Conservation (phyloP, 2,888 invertebrate species). For the Netelia melanura region DNA sequence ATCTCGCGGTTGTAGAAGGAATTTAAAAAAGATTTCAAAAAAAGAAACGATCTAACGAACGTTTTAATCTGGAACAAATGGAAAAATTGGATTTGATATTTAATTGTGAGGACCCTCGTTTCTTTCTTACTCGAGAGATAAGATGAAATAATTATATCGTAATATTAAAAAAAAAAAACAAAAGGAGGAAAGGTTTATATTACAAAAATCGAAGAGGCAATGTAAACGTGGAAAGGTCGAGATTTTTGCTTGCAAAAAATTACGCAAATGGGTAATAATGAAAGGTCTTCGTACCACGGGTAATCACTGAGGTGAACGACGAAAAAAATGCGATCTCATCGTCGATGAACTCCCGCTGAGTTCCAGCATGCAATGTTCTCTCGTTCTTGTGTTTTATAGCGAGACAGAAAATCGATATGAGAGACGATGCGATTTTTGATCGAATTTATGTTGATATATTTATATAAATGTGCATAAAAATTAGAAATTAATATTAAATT, state of each 20-base stretch:
- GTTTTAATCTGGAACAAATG: too few species aligned
- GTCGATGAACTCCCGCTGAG: slow-evolving; percentile 18
- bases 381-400: not conserved
- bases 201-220: not conserved
- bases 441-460: not conserved
- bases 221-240: not conserved
- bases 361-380: not conserved
- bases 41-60: not conserved
- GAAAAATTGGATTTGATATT: too few species aligned
- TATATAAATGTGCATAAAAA: too few species aligned
- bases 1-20: not conserved
- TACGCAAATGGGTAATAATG: slow-evolving; percentile 44
- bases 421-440: not conserved
- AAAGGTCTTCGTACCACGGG: not conserved
- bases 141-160: not conserved
- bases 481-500: too few species aligned
- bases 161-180: not conserved
- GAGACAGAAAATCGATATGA: not conserved
- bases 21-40: not conserved
- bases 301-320: slow-evolving; percentile 38
- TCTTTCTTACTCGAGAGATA: not conserved
- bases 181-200: too few species aligned
- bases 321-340: slow-evolving; percentile 46
- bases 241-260: slow-evolving; percentile 10
- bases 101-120: too few species aligned